Percentiles rank a stretch among this genome's conserved stretches.
phyloP scores from a whole-genome alignment of 2,888 invertebrate species.

The Troides helena region DNA sequence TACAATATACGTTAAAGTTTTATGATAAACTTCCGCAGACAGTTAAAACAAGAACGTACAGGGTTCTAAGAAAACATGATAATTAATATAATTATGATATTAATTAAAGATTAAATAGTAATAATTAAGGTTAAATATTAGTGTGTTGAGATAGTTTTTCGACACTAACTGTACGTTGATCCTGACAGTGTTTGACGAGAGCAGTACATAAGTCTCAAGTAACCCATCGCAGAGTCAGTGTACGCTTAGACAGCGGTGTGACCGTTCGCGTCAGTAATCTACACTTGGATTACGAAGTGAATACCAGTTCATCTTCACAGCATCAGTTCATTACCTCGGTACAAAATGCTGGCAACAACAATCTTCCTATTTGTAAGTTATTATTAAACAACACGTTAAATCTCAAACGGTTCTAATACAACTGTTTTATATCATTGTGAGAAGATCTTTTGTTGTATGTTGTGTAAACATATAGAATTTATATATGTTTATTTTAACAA shows the following conservation, averaged over 20 bases:
- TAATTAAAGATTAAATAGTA: not conserved
- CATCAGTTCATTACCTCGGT: not conserved
- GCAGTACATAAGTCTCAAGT: slow-evolving; percentile 16
- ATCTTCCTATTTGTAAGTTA: slow-evolving; percentile 20
- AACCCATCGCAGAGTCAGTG: slow-evolving; percentile 3
- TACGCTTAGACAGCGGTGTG: slow-evolving; percentile 2
- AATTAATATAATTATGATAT: too few species aligned
- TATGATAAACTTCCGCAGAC: too few species aligned
- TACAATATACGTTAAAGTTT: too few species aligned
- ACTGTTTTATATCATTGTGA: not conserved
- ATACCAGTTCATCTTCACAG: not conserved
- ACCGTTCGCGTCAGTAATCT: slow-evolving; percentile 1
- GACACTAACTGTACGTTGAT: not conserved
- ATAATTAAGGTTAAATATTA: slow-evolving; percentile 6
- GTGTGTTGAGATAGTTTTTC: not conserved
- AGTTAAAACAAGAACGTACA: too few species aligned
- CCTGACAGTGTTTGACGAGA: not conserved
- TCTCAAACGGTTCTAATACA: not conserved
- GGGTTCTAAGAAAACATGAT: too few species aligned
- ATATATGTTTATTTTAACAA: slow-evolving; percentile 3
- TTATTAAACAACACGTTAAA: not conserved
- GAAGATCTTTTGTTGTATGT: slow-evolving; percentile 9
- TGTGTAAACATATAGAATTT: slow-evolving; percentile 1
- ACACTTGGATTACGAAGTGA: not conserved
- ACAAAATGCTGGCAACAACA: slow-evolving; percentile 11